Conservation (phyloP, 1,140 invertebrate genomes). For the Drosophila cardini region DNA sequence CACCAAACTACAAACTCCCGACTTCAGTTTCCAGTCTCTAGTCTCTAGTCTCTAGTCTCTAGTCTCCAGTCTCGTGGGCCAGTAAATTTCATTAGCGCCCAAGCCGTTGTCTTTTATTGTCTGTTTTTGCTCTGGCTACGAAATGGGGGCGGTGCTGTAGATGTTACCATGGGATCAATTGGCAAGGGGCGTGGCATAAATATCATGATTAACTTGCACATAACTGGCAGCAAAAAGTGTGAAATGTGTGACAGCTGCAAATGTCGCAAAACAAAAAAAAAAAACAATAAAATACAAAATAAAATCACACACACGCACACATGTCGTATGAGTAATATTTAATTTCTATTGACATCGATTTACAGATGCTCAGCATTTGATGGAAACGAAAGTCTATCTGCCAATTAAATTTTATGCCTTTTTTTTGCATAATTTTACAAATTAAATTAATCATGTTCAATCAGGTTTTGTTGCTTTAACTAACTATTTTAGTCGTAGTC, state of each 20-base stretch:
- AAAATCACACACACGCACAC: slow-evolving; percentile 1
- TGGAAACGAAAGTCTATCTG: slow-evolving; percentile 10
- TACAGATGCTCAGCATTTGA: neutral
- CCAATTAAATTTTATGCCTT: neutral
- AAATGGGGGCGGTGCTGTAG: neutral
- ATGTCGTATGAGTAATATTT: slow-evolving; percentile 47
- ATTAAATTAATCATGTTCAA: too few species aligned
- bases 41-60: neutral
- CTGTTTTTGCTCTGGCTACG: slow-evolving; percentile 12
- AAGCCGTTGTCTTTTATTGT: slow-evolving; percentile 68
- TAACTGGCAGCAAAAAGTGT: slow-evolving; percentile 28
- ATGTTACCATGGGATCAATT: neutral
- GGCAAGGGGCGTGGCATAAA: slow-evolving; percentile 60
- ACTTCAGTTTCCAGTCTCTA: too few species aligned
- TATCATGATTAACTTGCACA: slow-evolving; percentile 57
- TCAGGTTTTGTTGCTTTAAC: too few species aligned
- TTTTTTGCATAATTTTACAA: neutral
- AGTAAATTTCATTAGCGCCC: slow-evolving; percentile 75
- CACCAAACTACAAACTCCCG: too few species aligned
- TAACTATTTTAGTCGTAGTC: too few species aligned
- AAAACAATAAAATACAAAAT: neutral
- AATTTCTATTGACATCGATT: slow-evolving; percentile 18
- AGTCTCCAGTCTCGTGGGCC: slow-evolving; percentile 31
- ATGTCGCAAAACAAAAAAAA: slow-evolving; percentile 16
- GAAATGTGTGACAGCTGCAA: slow-evolving; percentile 38